phyloP scores from a whole-genome alignment of 2,797 vertebrate genomes.

The Vireo griseus region DNA sequence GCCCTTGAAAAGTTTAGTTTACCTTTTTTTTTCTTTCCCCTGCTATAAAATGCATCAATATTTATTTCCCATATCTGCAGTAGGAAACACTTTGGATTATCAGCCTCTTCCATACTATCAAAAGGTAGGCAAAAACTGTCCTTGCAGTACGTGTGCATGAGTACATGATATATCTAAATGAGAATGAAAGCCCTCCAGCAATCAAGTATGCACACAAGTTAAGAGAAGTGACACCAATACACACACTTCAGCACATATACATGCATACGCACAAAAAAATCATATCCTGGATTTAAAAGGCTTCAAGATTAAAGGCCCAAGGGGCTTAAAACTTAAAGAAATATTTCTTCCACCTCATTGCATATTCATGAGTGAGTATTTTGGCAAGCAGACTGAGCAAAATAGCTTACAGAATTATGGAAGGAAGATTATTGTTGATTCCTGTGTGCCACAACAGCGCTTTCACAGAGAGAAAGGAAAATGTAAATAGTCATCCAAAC shows the following conservation, averaged over 20 bases:
- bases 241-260: constrained; percentile 37
- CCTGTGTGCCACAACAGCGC: constrained; percentile 40
- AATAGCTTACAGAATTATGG: constrained; percentile 62
- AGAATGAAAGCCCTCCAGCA: constrained; percentile 51
- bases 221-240: constrained; percentile 36
- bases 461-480: constrained; percentile 28
- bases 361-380: constrained; percentile 80
- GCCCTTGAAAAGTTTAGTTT: not conserved
- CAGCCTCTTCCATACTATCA: not conserved
- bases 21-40: not conserved
- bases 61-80: not conserved
- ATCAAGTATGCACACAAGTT: constrained; percentile 50
- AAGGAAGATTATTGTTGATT: constrained; percentile 64
- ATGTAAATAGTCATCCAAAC: constrained; percentile 39
- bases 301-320: constrained; percentile 76
- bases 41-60: not conserved
- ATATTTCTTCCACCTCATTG: constrained; percentile 72
- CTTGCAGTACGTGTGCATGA: not conserved
- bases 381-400: constrained; percentile 49
- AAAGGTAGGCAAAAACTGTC: not conserved
- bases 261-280: constrained; percentile 48
- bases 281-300: constrained; percentile 77
- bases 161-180: constrained; percentile 20
- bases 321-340: constrained; percentile 76
- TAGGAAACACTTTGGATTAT: not conserved